Evolutionary conservation across 2,113 vertebrate genomes (phyloP).

Genomic region (cat (Felis catus)): DNA sequence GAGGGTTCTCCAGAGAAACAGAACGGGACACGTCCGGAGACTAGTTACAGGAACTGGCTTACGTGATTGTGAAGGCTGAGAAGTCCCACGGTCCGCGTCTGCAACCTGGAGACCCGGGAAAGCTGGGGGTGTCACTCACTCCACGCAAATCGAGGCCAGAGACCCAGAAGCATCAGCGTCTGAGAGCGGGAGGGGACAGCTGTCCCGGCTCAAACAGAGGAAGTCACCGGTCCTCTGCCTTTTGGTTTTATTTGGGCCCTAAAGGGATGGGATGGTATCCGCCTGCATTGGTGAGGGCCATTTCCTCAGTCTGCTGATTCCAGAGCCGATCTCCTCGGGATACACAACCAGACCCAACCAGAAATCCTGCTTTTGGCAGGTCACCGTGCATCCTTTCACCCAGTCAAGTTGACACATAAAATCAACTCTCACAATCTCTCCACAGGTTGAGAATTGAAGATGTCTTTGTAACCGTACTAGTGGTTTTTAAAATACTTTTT

Average conservation of each 20-base stretch:
- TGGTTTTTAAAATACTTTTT: too few relatives aligned
- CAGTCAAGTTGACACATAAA: neutral
- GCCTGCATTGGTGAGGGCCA: neutral
- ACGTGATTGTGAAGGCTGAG: neutral
- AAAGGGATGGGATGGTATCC: accelerated
- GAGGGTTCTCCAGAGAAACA: neutral
- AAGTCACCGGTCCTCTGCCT: neutral
- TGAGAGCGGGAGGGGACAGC: accelerated
- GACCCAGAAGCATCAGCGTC: accelerated
- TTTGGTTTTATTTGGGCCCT: neutral
- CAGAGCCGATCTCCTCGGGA: neutral
- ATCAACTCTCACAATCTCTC: neutral
- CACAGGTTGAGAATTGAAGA: neutral
- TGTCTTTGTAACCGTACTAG: accelerated
- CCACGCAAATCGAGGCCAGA: neutral
- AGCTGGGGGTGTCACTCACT: accelerated
- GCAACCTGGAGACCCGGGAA: neutral
- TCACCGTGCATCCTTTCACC: neutral
- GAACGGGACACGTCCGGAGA: neutral
- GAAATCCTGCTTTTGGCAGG: neutral
- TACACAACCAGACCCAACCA: too few relatives aligned
- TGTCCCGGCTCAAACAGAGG: neutral
- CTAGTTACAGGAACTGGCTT: neutral
- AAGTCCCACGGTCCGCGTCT: neutral
- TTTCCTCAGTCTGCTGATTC: neutral